Evolutionary conservation across 2,888 invertebrate species (phyloP).

Genomic region (Empis livida): DNA sequence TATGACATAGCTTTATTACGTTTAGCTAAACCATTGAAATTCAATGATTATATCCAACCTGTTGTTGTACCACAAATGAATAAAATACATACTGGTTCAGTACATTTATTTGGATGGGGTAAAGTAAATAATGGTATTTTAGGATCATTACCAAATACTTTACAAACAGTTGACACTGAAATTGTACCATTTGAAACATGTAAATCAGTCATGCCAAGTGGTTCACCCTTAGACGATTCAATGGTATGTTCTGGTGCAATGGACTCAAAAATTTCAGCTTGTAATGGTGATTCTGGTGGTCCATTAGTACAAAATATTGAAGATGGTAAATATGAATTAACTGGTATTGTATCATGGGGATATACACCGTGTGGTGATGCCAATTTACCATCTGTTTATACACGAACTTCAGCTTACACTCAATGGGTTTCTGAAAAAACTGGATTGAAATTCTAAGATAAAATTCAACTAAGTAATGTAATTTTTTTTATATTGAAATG

Average conservation of each 20-base stretch:
- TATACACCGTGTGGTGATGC: conserved; percentile 34
- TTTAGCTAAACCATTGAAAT: conserved; percentile 20
- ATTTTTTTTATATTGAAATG: no score
- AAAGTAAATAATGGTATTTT: conserved; percentile 15
- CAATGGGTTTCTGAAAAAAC: conserved; percentile 23
- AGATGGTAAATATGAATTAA: conserved; percentile 18
- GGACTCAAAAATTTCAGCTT: conserved; percentile 34
- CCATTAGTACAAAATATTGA: conserved; percentile 23
- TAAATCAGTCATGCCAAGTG: conserved; percentile 16
- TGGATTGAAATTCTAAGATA: no score
- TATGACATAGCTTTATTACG: conserved; percentile 43
- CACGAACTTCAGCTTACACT: conserved; percentile 33
- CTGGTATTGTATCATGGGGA: conserved; percentile 42
- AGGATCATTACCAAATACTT: conserved; percentile 17
- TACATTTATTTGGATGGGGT: conserved; percentile 38
- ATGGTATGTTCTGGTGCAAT: conserved; percentile 39
- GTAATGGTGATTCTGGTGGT: conserved; percentile 34
- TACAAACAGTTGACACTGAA: conserved; percentile 25
- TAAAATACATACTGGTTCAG: conserved; percentile 21
- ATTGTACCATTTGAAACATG: conserved; percentile 22
- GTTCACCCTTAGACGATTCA: conserved; percentile 20
- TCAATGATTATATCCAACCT: conserved; percentile 25
- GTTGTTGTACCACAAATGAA: conserved; percentile 28
- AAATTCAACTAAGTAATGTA: no score
- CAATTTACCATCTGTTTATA: conserved; percentile 36